phyloP scores from a whole-genome alignment of 2,113 vertebrate species.

The Drymodes brunneopygia region DNA sequence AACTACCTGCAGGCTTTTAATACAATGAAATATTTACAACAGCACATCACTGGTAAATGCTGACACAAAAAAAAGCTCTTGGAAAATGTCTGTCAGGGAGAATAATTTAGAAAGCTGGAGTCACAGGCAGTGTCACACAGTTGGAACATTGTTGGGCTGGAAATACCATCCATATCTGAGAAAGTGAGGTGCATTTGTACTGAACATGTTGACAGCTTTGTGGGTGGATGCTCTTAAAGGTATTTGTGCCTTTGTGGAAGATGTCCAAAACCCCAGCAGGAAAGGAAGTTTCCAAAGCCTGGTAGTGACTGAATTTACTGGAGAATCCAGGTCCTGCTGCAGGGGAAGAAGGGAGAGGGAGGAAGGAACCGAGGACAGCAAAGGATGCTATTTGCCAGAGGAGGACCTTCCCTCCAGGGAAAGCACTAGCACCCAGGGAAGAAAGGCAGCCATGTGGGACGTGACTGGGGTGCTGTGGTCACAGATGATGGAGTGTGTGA shows the following conservation, averaged over 20 bases:
- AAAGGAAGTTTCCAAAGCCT: neutral
- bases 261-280: neutral
- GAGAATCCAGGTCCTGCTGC: neutral
- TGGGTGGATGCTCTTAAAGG: neutral
- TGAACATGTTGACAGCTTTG: neutral
- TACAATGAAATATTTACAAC: neutral
- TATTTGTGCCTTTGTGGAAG: neutral
- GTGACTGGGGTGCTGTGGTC: rapidly evolving
- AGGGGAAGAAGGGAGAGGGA: neutral
- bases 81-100: neutral
- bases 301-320: neutral
- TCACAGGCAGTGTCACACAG: neutral
- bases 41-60: neutral
- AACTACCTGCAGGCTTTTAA: neutral
- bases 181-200: neutral
- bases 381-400: neutral
- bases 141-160: neutral
- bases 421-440: neutral
- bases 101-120: neutral
- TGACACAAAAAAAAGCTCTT: neutral
- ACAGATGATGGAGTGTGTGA: neutral
- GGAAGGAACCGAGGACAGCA: neutral
- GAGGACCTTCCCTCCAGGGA: neutral
- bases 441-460: neutral
- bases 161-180: neutral